Evolutionary conservation across 2,113 vertebrate genomes (phyloP).

Genomic region (Mungos mungo): DNA sequence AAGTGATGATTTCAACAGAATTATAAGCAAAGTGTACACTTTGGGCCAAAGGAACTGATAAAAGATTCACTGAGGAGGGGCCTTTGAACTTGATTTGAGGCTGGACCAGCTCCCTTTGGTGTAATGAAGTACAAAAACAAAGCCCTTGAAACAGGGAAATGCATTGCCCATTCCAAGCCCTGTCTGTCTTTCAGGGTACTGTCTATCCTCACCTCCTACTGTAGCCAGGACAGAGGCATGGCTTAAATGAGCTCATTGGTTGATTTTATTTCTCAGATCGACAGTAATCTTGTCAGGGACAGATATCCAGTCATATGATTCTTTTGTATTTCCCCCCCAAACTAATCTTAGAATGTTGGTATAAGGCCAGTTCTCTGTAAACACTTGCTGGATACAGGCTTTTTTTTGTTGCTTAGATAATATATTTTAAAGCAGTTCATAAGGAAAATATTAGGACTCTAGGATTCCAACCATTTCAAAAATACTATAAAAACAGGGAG

Average conservation of each 20-base stretch:
- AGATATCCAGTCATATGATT: not conserved
- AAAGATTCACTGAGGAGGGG: not conserved
- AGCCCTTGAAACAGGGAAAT: not conserved
- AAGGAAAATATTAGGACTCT: not conserved
- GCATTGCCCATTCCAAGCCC: not conserved
- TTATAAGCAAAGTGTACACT: not conserved
- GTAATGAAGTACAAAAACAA: not conserved
- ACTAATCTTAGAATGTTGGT: not conserved
- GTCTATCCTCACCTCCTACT: not conserved
- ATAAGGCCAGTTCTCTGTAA: not conserved
- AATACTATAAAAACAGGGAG: not conserved
- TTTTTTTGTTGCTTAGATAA: not conserved
- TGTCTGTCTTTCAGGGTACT: not conserved
- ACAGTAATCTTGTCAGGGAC: not conserved
- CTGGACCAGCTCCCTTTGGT: not conserved
- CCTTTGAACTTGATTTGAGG: not conserved
- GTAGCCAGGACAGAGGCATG: not conserved
- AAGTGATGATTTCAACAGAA: not conserved
- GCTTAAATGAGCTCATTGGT: not conserved
- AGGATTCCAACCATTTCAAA: not conserved
- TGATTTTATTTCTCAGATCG: not conserved
- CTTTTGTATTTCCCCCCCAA: not conserved
- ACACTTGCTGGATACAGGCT: not conserved
- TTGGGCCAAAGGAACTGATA: not conserved
- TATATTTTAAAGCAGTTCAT: not conserved